These are phyloP conservation scores for Harpegnathos saltator DNA, from an alignment of 1,140 invertebrate species.

Conservation along the genomic window DNA sequence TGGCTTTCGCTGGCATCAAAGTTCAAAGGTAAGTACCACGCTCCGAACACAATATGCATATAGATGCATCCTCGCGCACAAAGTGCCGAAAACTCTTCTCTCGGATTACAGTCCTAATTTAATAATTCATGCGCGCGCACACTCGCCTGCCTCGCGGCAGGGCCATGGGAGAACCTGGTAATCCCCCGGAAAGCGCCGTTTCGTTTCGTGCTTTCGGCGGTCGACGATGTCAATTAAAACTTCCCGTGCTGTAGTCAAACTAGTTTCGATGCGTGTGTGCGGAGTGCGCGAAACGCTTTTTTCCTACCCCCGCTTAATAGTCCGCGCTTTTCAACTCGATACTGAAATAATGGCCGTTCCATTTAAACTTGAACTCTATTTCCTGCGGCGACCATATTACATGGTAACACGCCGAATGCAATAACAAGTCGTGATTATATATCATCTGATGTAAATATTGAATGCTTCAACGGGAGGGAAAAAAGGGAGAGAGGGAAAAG, in stretches of 20 bases:
- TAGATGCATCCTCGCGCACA: neutral
- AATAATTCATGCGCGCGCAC: conserved; percentile 26
- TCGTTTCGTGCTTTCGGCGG: conserved; percentile 15
- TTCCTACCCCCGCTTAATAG: neutral
- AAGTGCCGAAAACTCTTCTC: conserved; percentile 29
- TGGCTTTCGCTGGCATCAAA: neutral
- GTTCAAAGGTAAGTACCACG: conserved; percentile 14
- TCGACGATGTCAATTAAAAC: conserved; percentile 47
- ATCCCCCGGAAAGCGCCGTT: conserved; percentile 27
- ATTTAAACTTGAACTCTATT: conserved; percentile 21
- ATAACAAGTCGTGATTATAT: neutral
- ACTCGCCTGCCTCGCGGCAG: too few species aligned
- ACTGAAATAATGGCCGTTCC: conserved; percentile 21
- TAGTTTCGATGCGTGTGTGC: neutral
- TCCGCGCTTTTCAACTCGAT: neutral
- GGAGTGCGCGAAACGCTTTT: neutral
- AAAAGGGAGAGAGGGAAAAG: too few species aligned
- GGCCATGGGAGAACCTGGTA: neutral
- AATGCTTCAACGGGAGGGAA: too few species aligned
- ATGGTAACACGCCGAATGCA: neutral
- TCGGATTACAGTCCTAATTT: conserved; percentile 30
- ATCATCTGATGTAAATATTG: neutral
- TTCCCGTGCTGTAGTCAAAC: conserved; percentile 24
- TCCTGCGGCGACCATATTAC: too few species aligned
- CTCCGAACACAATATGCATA: conserved; percentile 9